Conservation (phyloP, 2,113 vertebrate species). For the Lepisosteus osseus region DNA sequence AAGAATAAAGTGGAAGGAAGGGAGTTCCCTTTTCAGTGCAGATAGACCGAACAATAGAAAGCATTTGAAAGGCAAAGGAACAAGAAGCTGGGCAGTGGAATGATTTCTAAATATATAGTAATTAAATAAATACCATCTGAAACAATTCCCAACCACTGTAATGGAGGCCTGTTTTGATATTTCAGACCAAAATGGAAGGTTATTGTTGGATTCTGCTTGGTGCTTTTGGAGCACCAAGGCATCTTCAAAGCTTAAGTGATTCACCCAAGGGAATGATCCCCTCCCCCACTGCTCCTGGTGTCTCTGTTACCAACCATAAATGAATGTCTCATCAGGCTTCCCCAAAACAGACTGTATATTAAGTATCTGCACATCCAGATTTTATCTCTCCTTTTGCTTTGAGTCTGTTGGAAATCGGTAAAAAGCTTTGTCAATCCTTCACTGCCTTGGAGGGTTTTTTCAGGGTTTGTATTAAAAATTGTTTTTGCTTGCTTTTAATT, state of each 20-base stretch:
- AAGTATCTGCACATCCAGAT: slow-evolving; percentile 30
- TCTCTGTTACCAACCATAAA: slow-evolving; percentile 43
- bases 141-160: neutral
- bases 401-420: slow-evolving; percentile 42
- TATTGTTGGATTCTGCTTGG: slow-evolving; percentile 22
- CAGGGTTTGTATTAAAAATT: slow-evolving; percentile 1
- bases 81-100: slow-evolving; percentile 45
- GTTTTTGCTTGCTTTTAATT: neutral
- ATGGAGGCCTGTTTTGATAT: slow-evolving; percentile 14
- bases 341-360: slow-evolving; percentile 55
- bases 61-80: slow-evolving; percentile 40
- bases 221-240: slow-evolving; percentile 23
- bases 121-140: neutral
- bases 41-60: slow-evolving; percentile 60
- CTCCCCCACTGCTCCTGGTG: slow-evolving; percentile 35
- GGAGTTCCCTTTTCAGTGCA: slow-evolving; percentile 50
- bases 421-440: slow-evolving; percentile 44
- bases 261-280: slow-evolving; percentile 38
- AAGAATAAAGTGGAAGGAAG: slow-evolving; percentile 54
- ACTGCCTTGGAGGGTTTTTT: slow-evolving; percentile 21
- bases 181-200: slow-evolving; percentile 26
- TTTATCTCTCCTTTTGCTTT: slow-evolving; percentile 35
- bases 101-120: neutral
- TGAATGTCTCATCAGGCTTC: slow-evolving; percentile 52
- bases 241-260: slow-evolving; percentile 49